A percentile compares a stretch with the other conserved stretches of the same genome.
phyloP scores from a whole-genome alignment of 2,888 invertebrate genomes.

The Thymelicus lineola region DNA sequence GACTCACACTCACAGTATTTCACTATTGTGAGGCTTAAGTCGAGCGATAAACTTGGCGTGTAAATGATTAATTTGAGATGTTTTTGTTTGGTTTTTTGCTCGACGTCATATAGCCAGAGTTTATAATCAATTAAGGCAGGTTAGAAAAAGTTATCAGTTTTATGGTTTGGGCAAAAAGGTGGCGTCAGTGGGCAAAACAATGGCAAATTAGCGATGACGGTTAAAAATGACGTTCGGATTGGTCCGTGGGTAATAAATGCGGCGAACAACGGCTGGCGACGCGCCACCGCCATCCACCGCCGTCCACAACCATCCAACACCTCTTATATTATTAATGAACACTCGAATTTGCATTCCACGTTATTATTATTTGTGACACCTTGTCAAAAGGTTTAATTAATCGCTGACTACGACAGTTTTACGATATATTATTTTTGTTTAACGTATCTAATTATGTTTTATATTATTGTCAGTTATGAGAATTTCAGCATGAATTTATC shows the following conservation, averaged over 20 bases:
- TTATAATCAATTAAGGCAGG: conserved; percentile 76
- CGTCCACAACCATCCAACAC: conserved; percentile 24
- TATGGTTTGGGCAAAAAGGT: conserved; percentile 80
- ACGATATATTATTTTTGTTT: background rate
- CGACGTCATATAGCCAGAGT: conserved; percentile 42
- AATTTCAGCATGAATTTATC: too few relatives aligned
- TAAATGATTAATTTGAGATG: conserved; percentile 43
- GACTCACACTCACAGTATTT: conserved; percentile 25
- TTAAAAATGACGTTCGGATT: conserved; percentile 78
- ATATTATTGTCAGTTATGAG: too few relatives aligned
- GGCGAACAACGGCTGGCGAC: conserved; percentile 55
- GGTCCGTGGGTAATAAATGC: conserved; percentile 53
- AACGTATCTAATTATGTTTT: too few relatives aligned
- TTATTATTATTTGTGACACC: conserved; percentile 28
- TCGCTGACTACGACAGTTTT: background rate
- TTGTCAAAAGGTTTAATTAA: conserved; percentile 7
- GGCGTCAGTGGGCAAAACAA: conserved; percentile 81
- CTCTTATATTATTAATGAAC: conserved; percentile 61
- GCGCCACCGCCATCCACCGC: conserved; percentile 47
- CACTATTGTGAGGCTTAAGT: conserved; percentile 33
- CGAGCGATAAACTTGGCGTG: conserved; percentile 30
- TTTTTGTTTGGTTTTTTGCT: conserved; percentile 27
- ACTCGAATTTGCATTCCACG: conserved; percentile 40
- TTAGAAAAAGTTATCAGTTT: conserved; percentile 78
- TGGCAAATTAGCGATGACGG: conserved; percentile 83